phyloP scores from a whole-genome alignment of 2,797 vertebrate genomes.

The Cercopithecus neglectus region DNA sequence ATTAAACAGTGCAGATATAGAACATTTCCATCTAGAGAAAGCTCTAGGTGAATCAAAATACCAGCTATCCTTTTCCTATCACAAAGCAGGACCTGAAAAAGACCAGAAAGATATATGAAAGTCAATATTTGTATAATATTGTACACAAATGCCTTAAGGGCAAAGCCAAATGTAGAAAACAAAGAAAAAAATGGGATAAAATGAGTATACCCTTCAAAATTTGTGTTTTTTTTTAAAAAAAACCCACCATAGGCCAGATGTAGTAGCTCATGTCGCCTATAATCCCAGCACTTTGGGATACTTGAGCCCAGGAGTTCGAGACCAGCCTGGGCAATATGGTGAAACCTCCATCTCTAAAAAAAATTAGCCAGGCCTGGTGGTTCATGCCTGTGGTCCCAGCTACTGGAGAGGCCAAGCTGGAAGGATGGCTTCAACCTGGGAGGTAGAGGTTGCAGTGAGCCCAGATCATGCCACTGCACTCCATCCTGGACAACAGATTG shows the following conservation, averaged over 20 bases:
- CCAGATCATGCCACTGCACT: background rate
- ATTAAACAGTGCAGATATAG: background rate
- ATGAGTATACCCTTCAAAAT: background rate
- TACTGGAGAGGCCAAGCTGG: background rate
- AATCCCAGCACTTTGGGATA: background rate
- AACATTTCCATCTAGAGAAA: background rate
- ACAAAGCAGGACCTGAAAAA: conserved; percentile 14
- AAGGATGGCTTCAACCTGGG: background rate
- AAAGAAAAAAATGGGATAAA: background rate
- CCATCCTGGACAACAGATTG: background rate
- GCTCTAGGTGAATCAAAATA: background rate
- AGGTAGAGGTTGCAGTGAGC: background rate
- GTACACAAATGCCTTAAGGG: background rate
- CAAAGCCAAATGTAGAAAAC: background rate
- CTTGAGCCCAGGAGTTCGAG: background rate
- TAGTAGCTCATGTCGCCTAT: background rate
- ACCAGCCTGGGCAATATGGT: background rate
- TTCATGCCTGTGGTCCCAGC: background rate
- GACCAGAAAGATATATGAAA: background rate
- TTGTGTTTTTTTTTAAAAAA: background rate
- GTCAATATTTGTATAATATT: background rate
- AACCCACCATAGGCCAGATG: background rate
- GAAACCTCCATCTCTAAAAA: background rate
- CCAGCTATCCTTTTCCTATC: background rate
- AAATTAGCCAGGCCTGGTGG: background rate